These are phyloP conservation scores for Heliocidaris tuberculata DNA, from an alignment of 35 echinoderm and acorn worm genomes.

Conservation along the genomic window DNA sequence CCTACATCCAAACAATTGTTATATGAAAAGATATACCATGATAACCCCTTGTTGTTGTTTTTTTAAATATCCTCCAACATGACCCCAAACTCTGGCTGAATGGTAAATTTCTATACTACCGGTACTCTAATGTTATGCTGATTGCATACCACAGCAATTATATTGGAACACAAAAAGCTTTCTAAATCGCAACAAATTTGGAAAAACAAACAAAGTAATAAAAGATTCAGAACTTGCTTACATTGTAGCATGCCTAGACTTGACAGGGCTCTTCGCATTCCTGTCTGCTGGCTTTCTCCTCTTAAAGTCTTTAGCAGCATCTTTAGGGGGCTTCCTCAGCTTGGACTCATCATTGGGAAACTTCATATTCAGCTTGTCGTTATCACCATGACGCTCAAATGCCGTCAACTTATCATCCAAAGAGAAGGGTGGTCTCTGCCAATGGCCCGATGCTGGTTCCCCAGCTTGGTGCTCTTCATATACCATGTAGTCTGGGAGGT, in stretches of 20 bases:
- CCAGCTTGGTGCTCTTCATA: slow-evolving; percentile 77
- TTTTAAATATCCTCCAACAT: too few species aligned
- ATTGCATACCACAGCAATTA: too few species aligned
- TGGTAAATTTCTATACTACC: too few species aligned
- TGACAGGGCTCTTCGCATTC: slow-evolving; percentile 26
- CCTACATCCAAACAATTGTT: too few species aligned
- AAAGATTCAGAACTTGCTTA: background rate
- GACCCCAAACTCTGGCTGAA: too few species aligned
- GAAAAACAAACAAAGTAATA: background rate
- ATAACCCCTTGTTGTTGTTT: too few species aligned
- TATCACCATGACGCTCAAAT: slow-evolving; percentile 84
- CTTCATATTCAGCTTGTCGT: slow-evolving; percentile 84
- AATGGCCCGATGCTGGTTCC: background rate
- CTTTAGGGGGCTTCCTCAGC: slow-evolving; percentile 44
- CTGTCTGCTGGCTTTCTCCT: slow-evolving; percentile 42
- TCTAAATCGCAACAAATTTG: background rate
- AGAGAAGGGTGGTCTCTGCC: slow-evolving; percentile 76
- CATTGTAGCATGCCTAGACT: slow-evolving; percentile 19
- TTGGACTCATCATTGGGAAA: slow-evolving; percentile 61
- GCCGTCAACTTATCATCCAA: slow-evolving; percentile 79
- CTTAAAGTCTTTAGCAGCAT: slow-evolving; percentile 34
- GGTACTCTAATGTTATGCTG: too few species aligned
- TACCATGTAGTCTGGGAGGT: slow-evolving; percentile 98
- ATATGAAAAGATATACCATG: too few species aligned
- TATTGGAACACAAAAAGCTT: background rate